Evolutionary conservation across 1,140 invertebrate species (phyloP).

Genomic region (Brachionus manjavacas): DNA sequence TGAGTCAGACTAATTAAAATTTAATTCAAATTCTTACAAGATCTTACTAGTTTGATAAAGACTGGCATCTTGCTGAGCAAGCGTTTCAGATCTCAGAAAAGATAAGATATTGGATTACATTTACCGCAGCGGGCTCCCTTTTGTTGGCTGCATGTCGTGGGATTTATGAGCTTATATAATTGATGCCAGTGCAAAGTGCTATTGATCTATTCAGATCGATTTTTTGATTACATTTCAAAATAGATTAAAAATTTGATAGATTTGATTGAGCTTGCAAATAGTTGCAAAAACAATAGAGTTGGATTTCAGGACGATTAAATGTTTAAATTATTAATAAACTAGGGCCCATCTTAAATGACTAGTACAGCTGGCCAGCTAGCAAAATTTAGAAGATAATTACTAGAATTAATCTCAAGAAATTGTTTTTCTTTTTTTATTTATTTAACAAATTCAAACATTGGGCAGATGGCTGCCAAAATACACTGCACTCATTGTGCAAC

Average conservation of each 20-base stretch:
- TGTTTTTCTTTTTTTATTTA: not conserved
- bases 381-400: not conserved
- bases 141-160: not conserved
- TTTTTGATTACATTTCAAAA: not conserved
- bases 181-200: not conserved
- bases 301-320: constrained; percentile 11
- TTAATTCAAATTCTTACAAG: not conserved
- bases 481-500: not conserved
- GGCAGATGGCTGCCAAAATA: not conserved
- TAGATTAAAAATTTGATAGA: not conserved
- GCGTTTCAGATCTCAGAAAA: not conserved
- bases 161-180: not conserved
- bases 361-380: constrained; percentile 15
- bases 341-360: constrained; percentile 4
- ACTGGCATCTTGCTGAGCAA: not conserved
- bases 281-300: not conserved
- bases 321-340: constrained; percentile 37
- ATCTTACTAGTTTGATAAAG: not conserved
- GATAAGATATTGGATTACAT: not conserved
- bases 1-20: not conserved
- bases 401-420: constrained; percentile 16
- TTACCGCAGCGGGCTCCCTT: not conserved
- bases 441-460: not conserved
- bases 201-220: not conserved
- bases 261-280: not conserved